Conservation (phyloP, 2,797 vertebrate genomes). For the Eulemur mongoz region DNA sequence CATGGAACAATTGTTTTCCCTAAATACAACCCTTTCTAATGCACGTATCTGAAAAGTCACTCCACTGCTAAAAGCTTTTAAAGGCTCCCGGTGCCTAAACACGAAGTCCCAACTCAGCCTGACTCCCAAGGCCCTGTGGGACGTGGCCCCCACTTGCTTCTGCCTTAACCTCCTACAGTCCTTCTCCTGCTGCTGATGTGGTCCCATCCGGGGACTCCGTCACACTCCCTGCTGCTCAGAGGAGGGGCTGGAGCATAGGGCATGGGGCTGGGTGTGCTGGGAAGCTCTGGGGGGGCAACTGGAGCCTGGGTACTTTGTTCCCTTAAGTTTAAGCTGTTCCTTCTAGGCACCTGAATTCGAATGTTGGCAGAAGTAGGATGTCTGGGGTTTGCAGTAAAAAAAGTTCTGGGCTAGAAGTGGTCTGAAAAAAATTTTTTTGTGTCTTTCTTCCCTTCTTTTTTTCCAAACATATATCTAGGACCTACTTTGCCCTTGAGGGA, state of each 20-base stretch:
- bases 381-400: background rate
- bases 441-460: background rate
- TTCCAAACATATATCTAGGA: background rate
- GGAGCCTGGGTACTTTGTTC: background rate
- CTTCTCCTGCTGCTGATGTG: background rate
- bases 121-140: accelerated
- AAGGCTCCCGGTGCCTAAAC: background rate
- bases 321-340: background rate
- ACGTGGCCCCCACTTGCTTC: background rate
- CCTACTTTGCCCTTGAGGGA: background rate
- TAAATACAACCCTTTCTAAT: background rate
- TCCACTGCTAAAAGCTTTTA: background rate
- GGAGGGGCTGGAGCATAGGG: background rate
- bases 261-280: accelerated
- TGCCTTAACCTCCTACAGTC: background rate
- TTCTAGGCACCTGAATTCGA: background rate
- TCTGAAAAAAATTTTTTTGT: background rate
- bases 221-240: background rate
- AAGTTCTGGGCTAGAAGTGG: background rate
- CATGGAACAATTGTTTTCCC: background rate
- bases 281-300: background rate
- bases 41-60: background rate
- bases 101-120: background rate
- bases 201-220: too few relatives aligned
- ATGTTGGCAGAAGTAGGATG: background rate